Percentiles rank a stretch among this genome's conserved stretches.
Conservation (phyloP, 2,888 invertebrate species). For the Sepioteuthis lessoniana region DNA sequence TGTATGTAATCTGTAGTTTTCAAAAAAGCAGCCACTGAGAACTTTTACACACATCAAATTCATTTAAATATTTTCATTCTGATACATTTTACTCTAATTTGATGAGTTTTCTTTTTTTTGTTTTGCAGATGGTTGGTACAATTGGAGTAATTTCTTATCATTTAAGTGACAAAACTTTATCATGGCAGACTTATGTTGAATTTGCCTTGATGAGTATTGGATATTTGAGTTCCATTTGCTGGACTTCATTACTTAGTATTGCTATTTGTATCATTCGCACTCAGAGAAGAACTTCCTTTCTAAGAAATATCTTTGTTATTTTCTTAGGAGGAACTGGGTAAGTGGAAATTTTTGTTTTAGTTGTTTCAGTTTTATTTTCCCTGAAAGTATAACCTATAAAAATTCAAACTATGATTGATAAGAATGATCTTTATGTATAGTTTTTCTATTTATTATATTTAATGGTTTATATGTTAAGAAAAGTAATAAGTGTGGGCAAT, state of each 20-base stretch:
- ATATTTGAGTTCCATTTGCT: constrained; percentile 87
- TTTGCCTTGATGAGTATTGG: constrained; percentile 82
- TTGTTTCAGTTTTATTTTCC: too few relatives aligned
- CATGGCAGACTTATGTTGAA: constrained; percentile 83
- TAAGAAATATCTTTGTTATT: constrained; percentile 80
- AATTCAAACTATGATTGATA: too few relatives aligned
- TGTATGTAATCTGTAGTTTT: too few relatives aligned
- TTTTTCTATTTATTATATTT: too few relatives aligned
- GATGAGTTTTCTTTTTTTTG: neutral
- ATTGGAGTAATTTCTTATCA: constrained; percentile 85
- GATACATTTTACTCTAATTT: too few relatives aligned
- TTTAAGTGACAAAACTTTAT: constrained; percentile 64
- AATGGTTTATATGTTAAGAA: too few relatives aligned
- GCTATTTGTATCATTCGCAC: constrained; percentile 87
- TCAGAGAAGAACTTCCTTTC: constrained; percentile 87
- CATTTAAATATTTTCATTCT: too few relatives aligned
- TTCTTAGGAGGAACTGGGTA: constrained; percentile 73
- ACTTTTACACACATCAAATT: too few relatives aligned
- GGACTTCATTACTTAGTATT: constrained; percentile 89
- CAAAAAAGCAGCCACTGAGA: too few relatives aligned
- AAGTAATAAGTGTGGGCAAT: too few relatives aligned
- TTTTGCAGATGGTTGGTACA: constrained; percentile 66
- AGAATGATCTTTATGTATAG: too few relatives aligned
- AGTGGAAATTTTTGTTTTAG: constrained; percentile 60
- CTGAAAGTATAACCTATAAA: too few relatives aligned